Conservation (phyloP, 2,888 invertebrate genomes). For the Rambutsinella grinnellia region DNA sequence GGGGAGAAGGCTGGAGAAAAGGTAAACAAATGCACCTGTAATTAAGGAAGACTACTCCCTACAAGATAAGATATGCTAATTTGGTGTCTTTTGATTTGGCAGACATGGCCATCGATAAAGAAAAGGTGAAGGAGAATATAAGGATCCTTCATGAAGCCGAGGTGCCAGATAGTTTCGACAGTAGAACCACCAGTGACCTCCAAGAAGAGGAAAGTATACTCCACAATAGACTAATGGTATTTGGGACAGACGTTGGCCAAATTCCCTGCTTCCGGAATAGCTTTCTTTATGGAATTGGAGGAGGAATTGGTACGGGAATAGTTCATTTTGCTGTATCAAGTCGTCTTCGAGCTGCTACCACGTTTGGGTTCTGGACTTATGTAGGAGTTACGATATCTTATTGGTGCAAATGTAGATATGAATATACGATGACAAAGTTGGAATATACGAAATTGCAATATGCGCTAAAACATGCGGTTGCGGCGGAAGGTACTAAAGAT, state of each 20-base stretch:
- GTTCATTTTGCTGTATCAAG: conserved; percentile 82
- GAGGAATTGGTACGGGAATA: conserved; percentile 79
- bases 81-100: no score
- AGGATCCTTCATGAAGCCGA: no score
- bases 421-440: conserved; percentile 78
- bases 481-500: conserved; percentile 76
- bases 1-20: no score
- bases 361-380: conserved; percentile 78
- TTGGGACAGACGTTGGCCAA: conserved; percentile 80
- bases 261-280: conserved; percentile 86
- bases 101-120: no score
- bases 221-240: conserved; percentile 72
- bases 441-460: conserved; percentile 76
- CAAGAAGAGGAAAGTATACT: conserved; percentile 36
- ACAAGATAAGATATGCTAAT: no score
- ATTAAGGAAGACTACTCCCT: no score
- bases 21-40: no score
- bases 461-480: conserved; percentile 75
- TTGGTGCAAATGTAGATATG: conserved; percentile 76
- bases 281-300: conserved; percentile 80
- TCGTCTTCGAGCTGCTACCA: conserved; percentile 75
- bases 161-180: no score
- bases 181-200: not conserved
- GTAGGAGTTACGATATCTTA: conserved; percentile 76
- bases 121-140: no score